phyloP scores from a whole-genome alignment of 2,113 vertebrate genomes.

The Mobula birostris region DNA sequence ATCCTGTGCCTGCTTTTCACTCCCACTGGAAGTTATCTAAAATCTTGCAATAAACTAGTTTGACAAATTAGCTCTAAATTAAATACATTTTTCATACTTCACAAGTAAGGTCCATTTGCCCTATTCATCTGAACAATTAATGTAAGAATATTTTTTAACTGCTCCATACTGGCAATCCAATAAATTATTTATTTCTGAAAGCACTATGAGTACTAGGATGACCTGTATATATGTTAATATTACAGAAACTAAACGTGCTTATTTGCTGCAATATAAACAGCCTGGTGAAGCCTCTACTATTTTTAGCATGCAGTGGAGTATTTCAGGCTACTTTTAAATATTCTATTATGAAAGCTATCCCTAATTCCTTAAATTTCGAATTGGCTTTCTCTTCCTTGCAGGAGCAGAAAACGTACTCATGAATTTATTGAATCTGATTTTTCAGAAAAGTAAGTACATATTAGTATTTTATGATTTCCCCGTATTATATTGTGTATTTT shows the following conservation, averaged over 20 bases:
- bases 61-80: not conserved
- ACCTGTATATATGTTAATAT: not conserved
- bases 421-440: conserved; percentile 75
- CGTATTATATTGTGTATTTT: conserved; percentile 17
- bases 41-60: not conserved
- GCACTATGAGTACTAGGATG: not conserved
- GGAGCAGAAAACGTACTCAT: conserved; percentile 70
- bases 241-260: not conserved
- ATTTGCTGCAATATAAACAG: not conserved
- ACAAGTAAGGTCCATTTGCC: not conserved
- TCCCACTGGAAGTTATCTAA: not conserved
- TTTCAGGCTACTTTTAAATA: conserved; percentile 15
- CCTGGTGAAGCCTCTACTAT: not conserved
- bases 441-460: conserved; percentile 67
- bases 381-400: conserved; percentile 50
- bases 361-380: conserved; percentile 31
- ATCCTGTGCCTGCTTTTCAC: not conserved
- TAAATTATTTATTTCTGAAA: not conserved
- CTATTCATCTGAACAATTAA: not conserved
- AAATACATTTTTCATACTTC: not conserved
- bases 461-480: not conserved
- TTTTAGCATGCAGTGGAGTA: not conserved
- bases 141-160: no score
- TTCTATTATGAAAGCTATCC: not conserved
- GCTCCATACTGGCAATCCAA: not conserved